Percentiles rank a stretch among this genome's conserved stretches.
Evolutionary conservation across 2,888 invertebrate genomes (phyloP).

Genomic region (Agrochola litura): DNA sequence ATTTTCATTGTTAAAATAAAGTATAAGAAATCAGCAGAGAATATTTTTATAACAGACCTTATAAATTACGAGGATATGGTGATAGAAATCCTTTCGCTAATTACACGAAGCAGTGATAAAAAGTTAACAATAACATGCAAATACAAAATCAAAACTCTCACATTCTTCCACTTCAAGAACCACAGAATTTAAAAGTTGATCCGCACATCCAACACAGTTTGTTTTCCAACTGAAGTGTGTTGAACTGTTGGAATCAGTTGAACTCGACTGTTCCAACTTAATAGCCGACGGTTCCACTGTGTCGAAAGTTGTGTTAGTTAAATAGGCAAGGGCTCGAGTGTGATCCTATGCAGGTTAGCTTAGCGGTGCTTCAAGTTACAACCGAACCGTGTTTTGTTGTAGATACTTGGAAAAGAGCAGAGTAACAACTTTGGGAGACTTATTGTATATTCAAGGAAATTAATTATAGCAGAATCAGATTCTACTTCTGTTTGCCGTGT

Average conservation of each 20-base stretch:
- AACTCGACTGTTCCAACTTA: neutral
- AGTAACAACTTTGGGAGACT: neutral
- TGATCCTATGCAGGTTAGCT: neutral
- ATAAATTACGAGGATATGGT: neutral
- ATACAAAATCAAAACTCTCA: neutral
- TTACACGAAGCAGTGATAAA: neutral
- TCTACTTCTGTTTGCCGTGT: neutral
- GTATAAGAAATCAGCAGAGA: neutral
- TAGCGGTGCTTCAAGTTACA: neutral
- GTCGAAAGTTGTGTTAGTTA: conserved; percentile 4
- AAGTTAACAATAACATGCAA: no score
- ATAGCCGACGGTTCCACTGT: neutral
- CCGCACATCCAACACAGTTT: neutral
- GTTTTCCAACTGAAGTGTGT: conserved; percentile 15
- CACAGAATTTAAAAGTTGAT: conserved; percentile 2
- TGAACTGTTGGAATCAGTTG: conserved; percentile 21
- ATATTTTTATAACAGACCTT: neutral
- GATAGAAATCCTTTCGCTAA: neutral
- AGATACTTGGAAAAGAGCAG: neutral
- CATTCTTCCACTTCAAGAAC: conserved; percentile 1
- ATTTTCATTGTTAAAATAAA: neutral
- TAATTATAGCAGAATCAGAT: neutral
- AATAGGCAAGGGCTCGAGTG: conserved; percentile 6
- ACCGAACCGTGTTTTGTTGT: neutral
- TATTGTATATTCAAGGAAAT: neutral